These are phyloP conservation scores for Xyliphius kryptos DNA, from an alignment of 2,113 vertebrate species.

Conservation along the genomic window DNA sequence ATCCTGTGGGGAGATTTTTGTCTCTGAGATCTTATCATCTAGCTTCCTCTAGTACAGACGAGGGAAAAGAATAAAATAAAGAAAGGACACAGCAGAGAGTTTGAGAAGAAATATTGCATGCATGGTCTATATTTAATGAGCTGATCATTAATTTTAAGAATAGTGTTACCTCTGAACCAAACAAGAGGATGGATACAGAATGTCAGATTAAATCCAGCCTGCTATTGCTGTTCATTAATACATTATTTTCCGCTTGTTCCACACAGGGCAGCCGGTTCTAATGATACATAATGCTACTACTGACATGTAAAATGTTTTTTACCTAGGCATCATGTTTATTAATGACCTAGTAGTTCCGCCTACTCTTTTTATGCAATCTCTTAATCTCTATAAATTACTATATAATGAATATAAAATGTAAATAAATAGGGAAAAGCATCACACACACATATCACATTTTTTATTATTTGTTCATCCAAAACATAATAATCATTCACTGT, in stretches of 20 bases:
- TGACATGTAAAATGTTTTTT: not conserved
- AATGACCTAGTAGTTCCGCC: not conserved
- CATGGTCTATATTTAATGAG: constrained; percentile 57
- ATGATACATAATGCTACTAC: not conserved
- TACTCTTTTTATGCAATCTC: not conserved
- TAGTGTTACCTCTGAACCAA: not conserved
- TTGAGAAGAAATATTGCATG: constrained; percentile 49
- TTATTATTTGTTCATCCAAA: not conserved
- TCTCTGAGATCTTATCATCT: too few relatives aligned
- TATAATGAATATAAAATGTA: not conserved
- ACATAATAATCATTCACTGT: not conserved
- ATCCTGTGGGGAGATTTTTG: too few relatives aligned
- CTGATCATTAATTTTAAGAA: constrained; percentile 13
- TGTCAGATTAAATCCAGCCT: not conserved
- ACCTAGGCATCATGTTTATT: not conserved
- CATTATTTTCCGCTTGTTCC: too few relatives aligned
- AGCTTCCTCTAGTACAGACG: too few relatives aligned
- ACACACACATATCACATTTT: too few relatives aligned
- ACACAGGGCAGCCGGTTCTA: too few relatives aligned
- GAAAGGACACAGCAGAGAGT: too few relatives aligned
- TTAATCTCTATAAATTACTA: not conserved
- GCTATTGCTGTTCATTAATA: not conserved
- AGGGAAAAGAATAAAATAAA: too few relatives aligned
- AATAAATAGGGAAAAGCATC: not conserved
- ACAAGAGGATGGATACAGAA: not conserved